These are phyloP conservation scores for Pelmatolapia mariae DNA, from an alignment of 2,113 vertebrate genomes.

Conservation along the genomic window DNA sequence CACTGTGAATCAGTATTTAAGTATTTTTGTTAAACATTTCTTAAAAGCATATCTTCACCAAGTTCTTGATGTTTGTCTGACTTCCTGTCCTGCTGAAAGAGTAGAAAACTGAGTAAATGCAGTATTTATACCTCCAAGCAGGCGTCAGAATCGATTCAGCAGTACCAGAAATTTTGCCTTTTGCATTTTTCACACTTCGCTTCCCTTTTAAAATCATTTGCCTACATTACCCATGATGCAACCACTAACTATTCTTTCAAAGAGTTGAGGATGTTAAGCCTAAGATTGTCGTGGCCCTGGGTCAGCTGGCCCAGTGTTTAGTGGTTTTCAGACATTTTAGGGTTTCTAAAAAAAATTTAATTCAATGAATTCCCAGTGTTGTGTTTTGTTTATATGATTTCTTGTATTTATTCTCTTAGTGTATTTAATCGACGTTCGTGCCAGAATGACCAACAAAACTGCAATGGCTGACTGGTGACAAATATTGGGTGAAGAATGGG, in stretches of 20 bases:
- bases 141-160: not conserved
- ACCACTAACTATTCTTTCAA: not conserved
- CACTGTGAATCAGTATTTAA: not conserved
- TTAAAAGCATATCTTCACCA: not conserved
- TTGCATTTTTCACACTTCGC: not conserved
- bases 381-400: not conserved
- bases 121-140: not conserved
- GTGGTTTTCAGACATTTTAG: not conserved
- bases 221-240: not conserved
- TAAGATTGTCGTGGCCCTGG: not conserved
- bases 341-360: rapidly evolving
- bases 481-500: not conserved
- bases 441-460: not conserved
- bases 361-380: not conserved
- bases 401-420: not conserved
- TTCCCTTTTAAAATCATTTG: not conserved
- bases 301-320: not conserved
- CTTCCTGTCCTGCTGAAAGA: not conserved
- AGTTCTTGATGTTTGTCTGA: not conserved
- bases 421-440: not conserved
- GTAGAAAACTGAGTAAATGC: not conserved
- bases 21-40: not conserved
- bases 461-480: not conserved
- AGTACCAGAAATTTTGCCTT: not conserved
- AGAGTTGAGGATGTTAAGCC: not conserved